Percentiles rank a stretch among this genome's conserved stretches.
These are phyloP conservation scores for Meriones unguiculatus DNA, from an alignment of 2,113 vertebrate genomes.

Conservation along the genomic window DNA sequence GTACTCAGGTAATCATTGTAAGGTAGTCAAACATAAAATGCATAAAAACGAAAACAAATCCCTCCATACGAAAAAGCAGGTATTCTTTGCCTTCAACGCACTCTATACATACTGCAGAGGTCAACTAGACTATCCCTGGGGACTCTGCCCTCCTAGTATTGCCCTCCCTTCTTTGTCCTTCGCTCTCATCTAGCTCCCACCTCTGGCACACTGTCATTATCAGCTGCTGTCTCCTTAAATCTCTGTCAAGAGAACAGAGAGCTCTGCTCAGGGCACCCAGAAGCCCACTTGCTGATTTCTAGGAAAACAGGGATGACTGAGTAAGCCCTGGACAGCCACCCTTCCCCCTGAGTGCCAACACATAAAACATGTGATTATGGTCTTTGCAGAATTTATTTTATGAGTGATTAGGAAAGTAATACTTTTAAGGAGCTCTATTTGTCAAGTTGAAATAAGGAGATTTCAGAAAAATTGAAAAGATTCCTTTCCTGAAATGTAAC, in stretches of 20 bases:
- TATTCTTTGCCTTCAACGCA: not conserved
- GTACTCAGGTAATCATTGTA: not conserved
- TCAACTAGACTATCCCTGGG: not conserved
- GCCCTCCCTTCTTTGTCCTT: not conserved
- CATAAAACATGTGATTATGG: not conserved
- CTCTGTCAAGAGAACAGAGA: not conserved
- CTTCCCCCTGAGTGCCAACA: not conserved
- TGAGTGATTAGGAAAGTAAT: not conserved
- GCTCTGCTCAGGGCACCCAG: not conserved
- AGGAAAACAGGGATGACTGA: not conserved
- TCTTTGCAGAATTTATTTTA: constrained; percentile 37
- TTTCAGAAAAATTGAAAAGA: not conserved
- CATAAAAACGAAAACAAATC: not conserved
- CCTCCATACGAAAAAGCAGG: not conserved
- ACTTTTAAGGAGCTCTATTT: not conserved
- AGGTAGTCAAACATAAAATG: not conserved
- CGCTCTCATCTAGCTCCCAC: not conserved
- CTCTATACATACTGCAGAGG: not conserved
- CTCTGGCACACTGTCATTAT: not conserved
- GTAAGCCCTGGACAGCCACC: not conserved
- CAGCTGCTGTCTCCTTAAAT: not conserved
- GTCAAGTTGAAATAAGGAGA: not conserved
- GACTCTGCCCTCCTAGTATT: not conserved
- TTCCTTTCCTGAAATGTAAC: not conserved
- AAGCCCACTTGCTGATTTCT: not conserved